These are phyloP conservation scores for Sweltsa coloradensis DNA, from an alignment of 1,140 invertebrate species.

Conservation along the genomic window DNA sequence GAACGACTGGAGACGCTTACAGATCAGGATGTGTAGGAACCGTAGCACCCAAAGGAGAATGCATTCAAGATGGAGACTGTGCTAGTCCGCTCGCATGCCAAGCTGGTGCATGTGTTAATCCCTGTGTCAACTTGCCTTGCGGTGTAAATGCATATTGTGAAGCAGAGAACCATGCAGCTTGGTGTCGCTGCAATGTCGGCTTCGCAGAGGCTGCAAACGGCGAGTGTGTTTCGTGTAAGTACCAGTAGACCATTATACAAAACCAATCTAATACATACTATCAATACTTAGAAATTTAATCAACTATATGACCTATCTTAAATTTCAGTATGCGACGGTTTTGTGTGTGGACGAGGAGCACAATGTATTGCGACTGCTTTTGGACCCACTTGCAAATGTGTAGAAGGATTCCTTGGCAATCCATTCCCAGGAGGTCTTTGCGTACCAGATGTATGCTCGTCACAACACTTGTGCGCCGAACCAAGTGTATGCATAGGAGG, in stretches of 20 bases:
- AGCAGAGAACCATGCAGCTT: constrained; percentile 74
- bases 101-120: constrained; percentile 64
- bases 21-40: constrained; percentile 50
- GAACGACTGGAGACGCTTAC: constrained; percentile 72
- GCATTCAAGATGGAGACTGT: constrained; percentile 60
- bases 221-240: constrained; percentile 66
- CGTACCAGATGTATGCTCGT: constrained; percentile 63
- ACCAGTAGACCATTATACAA: background rate
- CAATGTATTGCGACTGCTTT: constrained; percentile 74
- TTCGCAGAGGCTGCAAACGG: constrained; percentile 61
- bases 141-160: constrained; percentile 77
- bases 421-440: constrained; percentile 81
- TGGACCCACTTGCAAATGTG: constrained; percentile 78
- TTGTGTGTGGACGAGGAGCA: constrained; percentile 68
- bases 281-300: background rate
- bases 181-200: constrained; percentile 74
- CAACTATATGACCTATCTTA: too few relatives aligned
- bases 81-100: constrained; percentile 65
- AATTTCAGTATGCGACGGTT: constrained; percentile 57
- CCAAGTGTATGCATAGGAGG: constrained; percentile 72
- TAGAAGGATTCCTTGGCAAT: constrained; percentile 73
- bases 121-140: constrained; percentile 61
- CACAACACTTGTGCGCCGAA: constrained; percentile 56
- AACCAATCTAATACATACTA: background rate
- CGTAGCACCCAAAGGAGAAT: constrained; percentile 33